These are phyloP conservation scores for Clunio marinus DNA, from an alignment of 2,888 invertebrate species.

Conservation along the genomic window DNA sequence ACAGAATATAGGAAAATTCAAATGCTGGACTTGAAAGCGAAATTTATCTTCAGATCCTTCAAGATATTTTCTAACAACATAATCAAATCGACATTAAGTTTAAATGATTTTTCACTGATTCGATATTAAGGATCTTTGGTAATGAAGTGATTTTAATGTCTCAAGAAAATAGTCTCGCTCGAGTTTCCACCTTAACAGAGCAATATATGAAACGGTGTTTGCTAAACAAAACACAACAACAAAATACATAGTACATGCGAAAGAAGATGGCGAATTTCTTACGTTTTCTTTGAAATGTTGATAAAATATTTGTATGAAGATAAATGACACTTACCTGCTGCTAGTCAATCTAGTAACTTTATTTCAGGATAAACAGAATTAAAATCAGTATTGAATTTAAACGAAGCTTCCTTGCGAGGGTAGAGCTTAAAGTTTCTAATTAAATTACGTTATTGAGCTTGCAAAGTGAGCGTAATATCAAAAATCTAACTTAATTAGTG, in stretches of 20 bases:
- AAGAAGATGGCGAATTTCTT: constrained; percentile 13
- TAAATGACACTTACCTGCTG: constrained; percentile 4
- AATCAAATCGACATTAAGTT: too few species aligned
- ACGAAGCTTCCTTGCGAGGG: background rate
- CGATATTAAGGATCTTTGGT: background rate
- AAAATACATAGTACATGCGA: background rate
- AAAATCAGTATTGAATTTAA: background rate
- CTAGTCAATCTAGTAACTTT: background rate
- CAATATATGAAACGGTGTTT: background rate
- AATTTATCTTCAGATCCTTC: too few species aligned
- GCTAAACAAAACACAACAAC: background rate
- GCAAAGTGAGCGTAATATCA: too few species aligned
- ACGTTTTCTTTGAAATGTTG: background rate
- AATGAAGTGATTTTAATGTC: background rate
- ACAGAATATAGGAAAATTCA: constrained; percentile 28
- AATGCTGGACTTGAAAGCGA: constrained; percentile 24
- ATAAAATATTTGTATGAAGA: background rate
- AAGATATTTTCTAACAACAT: too few species aligned
- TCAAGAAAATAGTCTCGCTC: background rate
- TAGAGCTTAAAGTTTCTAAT: background rate
- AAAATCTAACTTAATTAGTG: background rate
- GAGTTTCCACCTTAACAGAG: background rate
- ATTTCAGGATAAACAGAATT: background rate
- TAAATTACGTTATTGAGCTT: too few species aligned
- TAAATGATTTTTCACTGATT: too few species aligned